These are phyloP conservation scores for Idaea straminata DNA, from an alignment of 2,888 invertebrate genomes.

Conservation along the genomic window DNA sequence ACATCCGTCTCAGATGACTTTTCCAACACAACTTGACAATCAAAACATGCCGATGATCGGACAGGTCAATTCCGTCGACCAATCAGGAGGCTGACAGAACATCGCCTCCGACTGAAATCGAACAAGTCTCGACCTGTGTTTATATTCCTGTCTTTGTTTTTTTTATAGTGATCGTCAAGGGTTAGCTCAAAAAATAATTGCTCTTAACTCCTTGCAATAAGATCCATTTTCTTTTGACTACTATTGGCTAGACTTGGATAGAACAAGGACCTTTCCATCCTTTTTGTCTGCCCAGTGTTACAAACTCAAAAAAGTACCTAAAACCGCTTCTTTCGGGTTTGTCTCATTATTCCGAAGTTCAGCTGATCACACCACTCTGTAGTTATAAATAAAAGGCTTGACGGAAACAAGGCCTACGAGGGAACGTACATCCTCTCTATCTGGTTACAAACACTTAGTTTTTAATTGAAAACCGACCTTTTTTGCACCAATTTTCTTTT, in stretches of 20 bases:
- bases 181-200: not conserved
- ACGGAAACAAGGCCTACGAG: too few species aligned
- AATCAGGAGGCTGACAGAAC: not conserved
- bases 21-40: not conserved
- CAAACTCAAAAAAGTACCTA: too few species aligned
- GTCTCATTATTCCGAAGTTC: too few species aligned
- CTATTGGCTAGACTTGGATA: not conserved
- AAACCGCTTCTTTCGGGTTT: too few species aligned
- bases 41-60: not conserved
- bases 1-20: not conserved
- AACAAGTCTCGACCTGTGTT: not conserved
- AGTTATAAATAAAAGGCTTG: too few species aligned
- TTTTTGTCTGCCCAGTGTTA: not conserved
- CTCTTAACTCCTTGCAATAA: not conserved
- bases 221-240: not conserved
- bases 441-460: too few species aligned
- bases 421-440: too few species aligned
- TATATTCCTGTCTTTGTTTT: not conserved
- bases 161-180: not conserved
- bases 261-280: not conserved
- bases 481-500: not conserved
- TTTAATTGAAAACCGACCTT: not conserved
- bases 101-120: not conserved
- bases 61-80: not conserved
- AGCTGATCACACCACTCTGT: too few species aligned